Base-by-base conservation (phyloP, 2,113 vertebrate species). In the Nerophis lumbriciformis region DNA sequence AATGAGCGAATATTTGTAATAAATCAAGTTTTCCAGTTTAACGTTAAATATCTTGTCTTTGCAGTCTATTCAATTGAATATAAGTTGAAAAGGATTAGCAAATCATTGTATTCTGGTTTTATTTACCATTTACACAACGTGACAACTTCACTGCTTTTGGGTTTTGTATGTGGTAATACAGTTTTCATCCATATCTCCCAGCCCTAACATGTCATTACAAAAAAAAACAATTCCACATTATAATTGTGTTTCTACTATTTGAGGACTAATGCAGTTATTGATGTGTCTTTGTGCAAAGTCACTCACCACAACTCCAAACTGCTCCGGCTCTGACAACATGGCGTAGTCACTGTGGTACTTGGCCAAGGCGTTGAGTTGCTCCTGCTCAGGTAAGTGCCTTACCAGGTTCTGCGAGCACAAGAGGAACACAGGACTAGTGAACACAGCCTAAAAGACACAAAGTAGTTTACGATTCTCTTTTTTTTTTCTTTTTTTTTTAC, bases 271-370 rank as follows among this genome's bases (percentile, higher is more conserved):
- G 42, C 3, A 45, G 42, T 12, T 45, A 45, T 45, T 4, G 5
- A 45, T 57, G 4, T 28, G 44, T 49, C 48, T 53, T 48, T 16
- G 13, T 45, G 42, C 42, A 45, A 6, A 12, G 15, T 45, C 35
- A 94, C 95, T 96, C 74, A 98, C 97, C 93, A 97, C 92, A 76
- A 99, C 88, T 56, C 93, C 94, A 84, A 98, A 99, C 80, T 98
- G 96, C 72, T 99, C 97, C 0, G 97, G 95, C 73, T 98, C 97
- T 59, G 93, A 94, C 59, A 99, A 90, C 83, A 86, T 92, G 64
- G 84, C 73, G 66, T 94, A 98, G 54, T 98, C 93, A 0, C 62
- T 92, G 85, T 93, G 91, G 72, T 91, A 93, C 62, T 91, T 94
- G 62, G 92, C 90, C 85, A 99, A 76, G 2, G 91, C 80, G 49